phyloP scores from a whole-genome alignment of 2,113 vertebrate genomes.

The Zootoca vivipara region DNA sequence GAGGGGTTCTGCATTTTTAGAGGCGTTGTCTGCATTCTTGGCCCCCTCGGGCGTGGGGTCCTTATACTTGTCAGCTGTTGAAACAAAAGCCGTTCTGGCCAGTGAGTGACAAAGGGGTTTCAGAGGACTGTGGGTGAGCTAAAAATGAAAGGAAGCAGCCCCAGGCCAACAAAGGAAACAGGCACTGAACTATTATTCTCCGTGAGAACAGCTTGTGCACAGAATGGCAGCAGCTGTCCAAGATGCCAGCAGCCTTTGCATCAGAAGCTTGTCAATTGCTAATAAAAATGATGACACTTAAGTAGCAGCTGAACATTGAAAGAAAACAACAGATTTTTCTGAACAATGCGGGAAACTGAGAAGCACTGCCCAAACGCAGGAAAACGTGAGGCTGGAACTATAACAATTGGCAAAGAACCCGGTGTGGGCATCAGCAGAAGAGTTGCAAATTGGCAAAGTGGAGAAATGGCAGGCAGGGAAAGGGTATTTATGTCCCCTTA shows the following conservation, averaged over 20 bases:
- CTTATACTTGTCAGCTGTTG: constrained; percentile 93
- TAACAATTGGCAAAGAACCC: neutral
- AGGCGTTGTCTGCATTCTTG: constrained; percentile 76
- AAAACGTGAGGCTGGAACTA: neutral
- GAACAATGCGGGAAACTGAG: neutral
- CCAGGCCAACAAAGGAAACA: constrained; percentile 3
- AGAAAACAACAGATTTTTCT: neutral
- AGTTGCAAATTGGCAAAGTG: neutral
- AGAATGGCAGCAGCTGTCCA: neutral
- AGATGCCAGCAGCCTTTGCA: neutral
- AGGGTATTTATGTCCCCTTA: too few relatives aligned
- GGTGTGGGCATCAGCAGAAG: neutral
- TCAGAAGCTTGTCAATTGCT: neutral
- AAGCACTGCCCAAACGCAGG: neutral
- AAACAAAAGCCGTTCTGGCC: constrained; percentile 39
- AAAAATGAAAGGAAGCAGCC: fast-evolving
- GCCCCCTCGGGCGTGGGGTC: constrained; percentile 81
- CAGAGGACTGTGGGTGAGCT: neutral
- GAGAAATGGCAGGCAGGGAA: neutral
- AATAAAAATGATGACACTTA: neutral
- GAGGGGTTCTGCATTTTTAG: constrained; percentile 86
- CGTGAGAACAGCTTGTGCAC: neutral
- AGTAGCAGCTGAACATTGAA: neutral
- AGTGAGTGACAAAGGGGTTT: neutral
- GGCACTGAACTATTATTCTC: neutral